Evolutionary conservation across 64 coral and sea anemone species (phyloP).

Genomic region (Astreopora myriophthalma): DNA sequence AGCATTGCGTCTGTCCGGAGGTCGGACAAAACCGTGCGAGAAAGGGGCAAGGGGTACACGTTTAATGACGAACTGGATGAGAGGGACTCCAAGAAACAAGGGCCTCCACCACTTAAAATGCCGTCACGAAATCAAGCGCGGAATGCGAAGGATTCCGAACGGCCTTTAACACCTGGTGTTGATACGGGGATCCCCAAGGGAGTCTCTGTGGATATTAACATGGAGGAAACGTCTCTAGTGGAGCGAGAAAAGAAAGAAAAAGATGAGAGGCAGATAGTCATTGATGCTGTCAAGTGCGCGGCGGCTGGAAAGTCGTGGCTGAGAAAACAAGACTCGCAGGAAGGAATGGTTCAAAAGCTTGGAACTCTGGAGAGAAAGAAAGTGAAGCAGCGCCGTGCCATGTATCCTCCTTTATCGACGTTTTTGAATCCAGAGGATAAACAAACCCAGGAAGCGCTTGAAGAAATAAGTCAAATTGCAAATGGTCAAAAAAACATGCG

Average conservation of each 20-base stretch:
- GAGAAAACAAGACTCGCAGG: constrained; percentile 16
- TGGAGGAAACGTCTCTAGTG: not conserved
- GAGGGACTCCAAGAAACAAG: not conserved
- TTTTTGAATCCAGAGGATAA: constrained; percentile 74
- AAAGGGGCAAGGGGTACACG: constrained; percentile 67
- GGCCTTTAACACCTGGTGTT: not conserved
- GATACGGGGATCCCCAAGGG: not conserved
- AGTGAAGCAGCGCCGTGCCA: constrained; percentile 62
- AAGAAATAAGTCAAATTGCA: not conserved
- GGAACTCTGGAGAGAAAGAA: constrained; percentile 58
- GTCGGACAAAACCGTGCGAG: constrained; percentile 79
- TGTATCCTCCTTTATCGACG: constrained; percentile 88
- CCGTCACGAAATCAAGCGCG: not conserved
- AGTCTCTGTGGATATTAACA: constrained; percentile 25
- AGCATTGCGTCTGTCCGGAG: constrained; percentile 86
- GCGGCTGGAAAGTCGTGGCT: constrained; percentile 26
- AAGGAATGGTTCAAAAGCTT: constrained; percentile 50
- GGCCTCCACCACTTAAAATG: not conserved
- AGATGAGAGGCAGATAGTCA: not conserved
- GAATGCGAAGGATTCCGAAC: not conserved
- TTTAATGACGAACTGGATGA: constrained; percentile 45
- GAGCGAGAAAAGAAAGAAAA: not conserved
- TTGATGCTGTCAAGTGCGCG: constrained; percentile 18
- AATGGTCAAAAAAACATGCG: constrained; percentile 12
- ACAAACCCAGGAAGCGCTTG: constrained; percentile 29